Evolutionary conservation across 2,113 vertebrate genomes (phyloP).

Genomic region (Chaetorhynchus papuensis): DNA sequence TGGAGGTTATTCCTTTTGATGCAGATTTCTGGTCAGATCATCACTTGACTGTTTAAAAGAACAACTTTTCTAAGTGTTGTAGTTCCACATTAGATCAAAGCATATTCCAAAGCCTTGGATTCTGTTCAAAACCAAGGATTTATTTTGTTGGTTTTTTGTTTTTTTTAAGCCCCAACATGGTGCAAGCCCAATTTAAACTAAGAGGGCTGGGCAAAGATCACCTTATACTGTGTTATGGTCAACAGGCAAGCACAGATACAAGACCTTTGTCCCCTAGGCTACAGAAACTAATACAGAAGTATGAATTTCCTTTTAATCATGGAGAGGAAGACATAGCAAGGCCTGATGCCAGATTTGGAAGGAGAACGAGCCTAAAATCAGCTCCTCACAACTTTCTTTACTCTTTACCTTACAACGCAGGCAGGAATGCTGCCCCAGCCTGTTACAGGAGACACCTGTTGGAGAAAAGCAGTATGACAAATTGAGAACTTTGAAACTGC

Average conservation of each 20-base stretch:
- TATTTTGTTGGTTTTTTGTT: neutral
- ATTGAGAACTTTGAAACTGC: neutral
- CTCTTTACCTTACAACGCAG: conserved; percentile 92
- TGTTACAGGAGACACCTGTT: conserved; percentile 93
- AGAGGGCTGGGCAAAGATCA: neutral
- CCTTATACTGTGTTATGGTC: neutral
- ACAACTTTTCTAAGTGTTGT: neutral
- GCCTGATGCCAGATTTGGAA: neutral
- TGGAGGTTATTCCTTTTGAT: neutral
- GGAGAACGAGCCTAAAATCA: neutral
- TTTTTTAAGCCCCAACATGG: neutral
- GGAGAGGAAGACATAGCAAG: neutral
- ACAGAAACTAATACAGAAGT: neutral
- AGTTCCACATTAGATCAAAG: neutral
- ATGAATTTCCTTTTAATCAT: neutral
- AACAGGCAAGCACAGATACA: neutral
- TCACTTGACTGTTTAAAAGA: neutral
- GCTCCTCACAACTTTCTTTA: neutral
- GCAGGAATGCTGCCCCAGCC: conserved; percentile 94
- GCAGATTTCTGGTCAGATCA: neutral
- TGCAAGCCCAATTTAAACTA: neutral
- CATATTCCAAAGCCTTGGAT: neutral
- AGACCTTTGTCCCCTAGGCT: neutral
- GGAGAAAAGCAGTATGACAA: neutral
- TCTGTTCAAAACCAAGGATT: neutral